Conservation (phyloP, 2,888 invertebrate genomes). For the Alloscopus bannaensis region DNA sequence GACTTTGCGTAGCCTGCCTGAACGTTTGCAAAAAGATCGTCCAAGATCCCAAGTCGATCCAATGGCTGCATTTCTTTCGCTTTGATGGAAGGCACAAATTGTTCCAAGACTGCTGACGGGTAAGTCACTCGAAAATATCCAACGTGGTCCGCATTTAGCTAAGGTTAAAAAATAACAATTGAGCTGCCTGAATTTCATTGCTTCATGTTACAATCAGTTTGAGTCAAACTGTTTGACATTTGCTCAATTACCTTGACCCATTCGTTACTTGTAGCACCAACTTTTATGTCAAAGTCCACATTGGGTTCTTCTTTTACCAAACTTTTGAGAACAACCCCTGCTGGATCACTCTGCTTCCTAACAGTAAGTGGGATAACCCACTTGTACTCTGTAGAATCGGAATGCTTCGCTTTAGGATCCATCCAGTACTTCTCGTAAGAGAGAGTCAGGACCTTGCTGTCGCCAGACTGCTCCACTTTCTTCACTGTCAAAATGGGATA, state of each 20-base stretch:
- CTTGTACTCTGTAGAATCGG: slow-evolving; percentile 75
- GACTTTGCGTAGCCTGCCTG: slow-evolving; percentile 89
- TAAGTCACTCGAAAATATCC: slow-evolving; percentile 95
- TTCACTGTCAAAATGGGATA: slow-evolving; percentile 76
- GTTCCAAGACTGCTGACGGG: slow-evolving; percentile 83
- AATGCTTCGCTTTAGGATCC: slow-evolving; percentile 80
- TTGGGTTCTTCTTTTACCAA: slow-evolving; percentile 79
- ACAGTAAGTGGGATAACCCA: slow-evolving; percentile 95
- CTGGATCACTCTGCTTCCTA: slow-evolving; percentile 85
- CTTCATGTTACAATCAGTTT: too few species aligned
- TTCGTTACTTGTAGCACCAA: slow-evolving; percentile 85
- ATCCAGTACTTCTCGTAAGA: slow-evolving; percentile 91
- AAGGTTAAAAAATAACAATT: slow-evolving; percentile 18
- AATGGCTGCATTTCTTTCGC: slow-evolving; percentile 88
- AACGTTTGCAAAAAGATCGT: slow-evolving; percentile 93
- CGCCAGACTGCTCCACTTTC: slow-evolving; percentile 15
- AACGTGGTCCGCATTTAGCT: slow-evolving; percentile 87
- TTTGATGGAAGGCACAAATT: slow-evolving; percentile 87
- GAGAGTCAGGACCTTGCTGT: slow-evolving; percentile 82
- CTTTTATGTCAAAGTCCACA: slow-evolving; percentile 77
- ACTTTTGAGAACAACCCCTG: slow-evolving; percentile 78
- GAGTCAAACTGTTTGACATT: neutral
- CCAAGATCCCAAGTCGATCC: slow-evolving; percentile 91
- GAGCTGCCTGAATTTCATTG: too few species aligned
- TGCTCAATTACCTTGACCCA: slow-evolving; percentile 84